phyloP scores from a whole-genome alignment of 2,113 vertebrate genomes.

The Cettia cetti region DNA sequence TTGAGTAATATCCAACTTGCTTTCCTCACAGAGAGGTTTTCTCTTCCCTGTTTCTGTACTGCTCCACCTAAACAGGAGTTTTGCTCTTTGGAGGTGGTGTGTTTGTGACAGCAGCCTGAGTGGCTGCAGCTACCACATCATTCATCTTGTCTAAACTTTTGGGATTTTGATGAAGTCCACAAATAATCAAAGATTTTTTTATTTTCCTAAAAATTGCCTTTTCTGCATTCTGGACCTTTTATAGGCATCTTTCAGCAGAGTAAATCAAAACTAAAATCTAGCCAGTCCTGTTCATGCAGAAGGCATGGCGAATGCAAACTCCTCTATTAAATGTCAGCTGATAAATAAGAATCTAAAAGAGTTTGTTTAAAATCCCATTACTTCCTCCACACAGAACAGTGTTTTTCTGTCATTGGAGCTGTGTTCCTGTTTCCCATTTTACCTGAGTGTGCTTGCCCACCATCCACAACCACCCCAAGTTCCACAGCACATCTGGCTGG shows the following conservation, averaged over 20 bases:
- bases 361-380: background rate
- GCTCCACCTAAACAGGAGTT: background rate
- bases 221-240: background rate
- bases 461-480: background rate
- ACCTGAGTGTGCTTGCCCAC: background rate
- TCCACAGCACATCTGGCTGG: background rate
- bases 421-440: background rate
- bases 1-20: background rate
- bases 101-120: background rate
- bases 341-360: background rate
- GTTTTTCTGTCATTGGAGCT: background rate
- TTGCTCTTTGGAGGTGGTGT: background rate
- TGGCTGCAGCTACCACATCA: fast-evolving
- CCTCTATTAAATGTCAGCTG: background rate
- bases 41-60: background rate
- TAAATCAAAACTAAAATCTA: background rate
- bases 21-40: background rate
- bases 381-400: background rate
- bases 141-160: background rate
- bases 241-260: background rate
- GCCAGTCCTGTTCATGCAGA: background rate
- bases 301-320: background rate
- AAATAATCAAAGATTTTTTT: background rate
- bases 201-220: background rate
- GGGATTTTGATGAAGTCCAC: background rate